Base-by-base conservation (phyloP, 1,140 invertebrate genomes). In the Euglossa dilemma region DNA sequence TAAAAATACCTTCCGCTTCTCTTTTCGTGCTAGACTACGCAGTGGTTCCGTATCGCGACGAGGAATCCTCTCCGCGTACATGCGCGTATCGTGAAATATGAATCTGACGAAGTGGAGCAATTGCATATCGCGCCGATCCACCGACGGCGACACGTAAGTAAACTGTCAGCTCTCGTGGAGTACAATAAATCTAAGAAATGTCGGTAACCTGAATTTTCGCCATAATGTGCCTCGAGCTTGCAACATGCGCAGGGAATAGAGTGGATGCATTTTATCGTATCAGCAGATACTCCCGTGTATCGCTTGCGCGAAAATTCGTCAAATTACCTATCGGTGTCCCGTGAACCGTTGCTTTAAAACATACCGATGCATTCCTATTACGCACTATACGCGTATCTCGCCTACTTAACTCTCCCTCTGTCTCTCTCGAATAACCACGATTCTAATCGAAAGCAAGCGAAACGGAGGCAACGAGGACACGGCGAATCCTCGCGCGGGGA, bases 151-250 rank as follows among this genome's bases (percentile, higher is more conserved):
- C 75, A 83, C 85, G 85, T 87, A 86, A 87, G 86, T 87, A 83
- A 71, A 87, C 85, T 87, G 85, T 87, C 86, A 87, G 74, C 86
- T 47, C 80, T 75, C 72, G 85, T 69, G 47, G 61, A 72, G 79
- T 52, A 80, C 85, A 87, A 87, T 87, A 87, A 87, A 86, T 87
- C 85, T 80, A 85, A 67, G 85, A 86, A 83, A 86, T 83, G 75
- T 82, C 85, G 82, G 74, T 86, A 86, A 71, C 80, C 74, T 75
- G 74, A 82, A 86, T 78, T 83, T 83, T 70, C 74, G 56, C 80
- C 36, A 83, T 86, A 83, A 86, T 83, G 73, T 74, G 66, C 56
- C 77, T 70, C 54, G n/a, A 69, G 69, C 61, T 50, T 18, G 70
- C 6, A 18, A n/a, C 64, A 74, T 67, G 52, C 76, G 74, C 64